Evolutionary conservation across 2,797 vertebrate species (phyloP).

Genomic region (Sebastes taczanowskii): DNA sequence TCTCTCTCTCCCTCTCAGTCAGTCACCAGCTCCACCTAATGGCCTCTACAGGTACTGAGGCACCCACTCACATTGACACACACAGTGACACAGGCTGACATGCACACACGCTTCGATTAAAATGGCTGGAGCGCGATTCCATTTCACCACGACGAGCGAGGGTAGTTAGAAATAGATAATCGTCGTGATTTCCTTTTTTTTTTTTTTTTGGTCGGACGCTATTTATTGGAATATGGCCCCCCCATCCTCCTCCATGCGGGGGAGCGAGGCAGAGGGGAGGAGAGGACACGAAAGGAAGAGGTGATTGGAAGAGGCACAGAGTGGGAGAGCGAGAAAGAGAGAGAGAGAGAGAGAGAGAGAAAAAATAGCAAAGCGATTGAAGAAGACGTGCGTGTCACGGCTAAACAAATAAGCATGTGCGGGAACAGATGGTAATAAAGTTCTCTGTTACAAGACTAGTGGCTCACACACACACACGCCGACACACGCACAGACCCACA

Average conservation of each 20-base stretch:
- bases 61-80: conserved; percentile 7
- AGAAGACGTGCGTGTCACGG: conserved; percentile 73
- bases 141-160: conserved; percentile 45
- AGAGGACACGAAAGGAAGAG: conserved; percentile 41
- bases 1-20: conserved; percentile 52
- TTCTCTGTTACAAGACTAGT: conserved; percentile 74
- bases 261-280: not conserved
- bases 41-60: conserved; percentile 74
- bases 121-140: conserved; percentile 57
- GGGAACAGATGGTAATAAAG: conserved; percentile 82
- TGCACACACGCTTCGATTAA: conserved; percentile 59
- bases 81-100: conserved; percentile 15
- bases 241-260: not conserved
- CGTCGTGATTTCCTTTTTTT: conserved; percentile 13
- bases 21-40: conserved; percentile 81
- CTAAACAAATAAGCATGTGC: conserved; percentile 83
- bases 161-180: conserved; percentile 65
- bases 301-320: conserved; percentile 64
- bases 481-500: conserved; percentile 37
- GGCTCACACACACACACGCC: conserved; percentile 30
- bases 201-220: not conserved
- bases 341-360: conserved; percentile 25
- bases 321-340: conserved; percentile 33
- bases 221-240: conserved; percentile 42
- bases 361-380: conserved; percentile 69